These are phyloP conservation scores for Philereme transversata DNA, from an alignment of 2,888 invertebrate genomes.

Conservation along the genomic window DNA sequence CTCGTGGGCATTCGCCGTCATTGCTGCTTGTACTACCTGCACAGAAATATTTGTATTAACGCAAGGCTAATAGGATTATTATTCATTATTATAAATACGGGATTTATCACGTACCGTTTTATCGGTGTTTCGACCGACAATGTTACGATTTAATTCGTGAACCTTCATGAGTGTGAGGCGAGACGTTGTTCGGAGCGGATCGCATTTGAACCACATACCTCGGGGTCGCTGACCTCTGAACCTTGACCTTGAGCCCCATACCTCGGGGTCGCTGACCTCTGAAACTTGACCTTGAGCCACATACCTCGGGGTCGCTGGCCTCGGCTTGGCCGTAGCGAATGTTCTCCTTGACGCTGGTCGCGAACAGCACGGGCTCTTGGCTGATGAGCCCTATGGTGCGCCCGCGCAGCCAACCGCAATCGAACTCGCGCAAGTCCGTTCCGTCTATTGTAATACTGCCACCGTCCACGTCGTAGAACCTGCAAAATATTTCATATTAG, in stretches of 20 bases:
- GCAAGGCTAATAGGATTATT: not conserved
- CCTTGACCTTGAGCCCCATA: not conserved
- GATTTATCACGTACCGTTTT: too few species aligned
- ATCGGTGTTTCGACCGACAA: too few species aligned
- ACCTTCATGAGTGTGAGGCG: too few species aligned
- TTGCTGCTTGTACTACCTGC: slow-evolving; percentile 91
- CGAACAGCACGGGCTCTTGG: slow-evolving; percentile 97
- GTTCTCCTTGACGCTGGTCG: slow-evolving; percentile 95
- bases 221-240: not conserved
- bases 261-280: too few species aligned
- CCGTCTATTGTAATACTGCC: slow-evolving; percentile 92
- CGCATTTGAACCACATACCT: not conserved
- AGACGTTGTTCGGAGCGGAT: too few species aligned
- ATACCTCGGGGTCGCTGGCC: slow-evolving; percentile 88
- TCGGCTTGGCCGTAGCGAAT: slow-evolving; percentile 93
- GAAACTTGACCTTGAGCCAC: not conserved
- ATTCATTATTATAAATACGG: too few species aligned
- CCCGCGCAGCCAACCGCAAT: slow-evolving; percentile 94
- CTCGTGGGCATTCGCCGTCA: slow-evolving; percentile 95
- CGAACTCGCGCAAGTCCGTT: slow-evolving; percentile 86
- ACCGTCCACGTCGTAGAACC: slow-evolving; percentile 91
- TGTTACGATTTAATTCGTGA: too few species aligned
- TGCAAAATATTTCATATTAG: slow-evolving; percentile 44
- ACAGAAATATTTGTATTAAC: slow-evolving; percentile 11
- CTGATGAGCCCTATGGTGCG: slow-evolving; percentile 93